phyloP scores from a whole-genome alignment of 1,140 invertebrate genomes.

The Drosophila serrata region DNA sequence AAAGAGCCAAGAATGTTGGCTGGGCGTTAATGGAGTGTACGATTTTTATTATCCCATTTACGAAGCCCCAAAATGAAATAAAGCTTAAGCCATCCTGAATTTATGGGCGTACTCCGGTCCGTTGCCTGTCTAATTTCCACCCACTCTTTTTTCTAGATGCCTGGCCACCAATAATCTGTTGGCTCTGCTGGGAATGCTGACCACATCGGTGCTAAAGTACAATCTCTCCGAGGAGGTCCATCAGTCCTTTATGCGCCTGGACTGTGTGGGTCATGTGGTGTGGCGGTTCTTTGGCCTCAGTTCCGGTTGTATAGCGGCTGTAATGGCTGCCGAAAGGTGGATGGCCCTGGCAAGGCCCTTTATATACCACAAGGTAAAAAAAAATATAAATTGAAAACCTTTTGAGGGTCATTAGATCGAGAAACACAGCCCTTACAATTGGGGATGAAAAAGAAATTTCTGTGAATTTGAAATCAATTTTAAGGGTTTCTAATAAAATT shows the following conservation, averaged over 20 bases:
- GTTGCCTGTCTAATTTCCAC: slow-evolving; percentile 25
- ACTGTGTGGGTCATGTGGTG: slow-evolving; percentile 90
- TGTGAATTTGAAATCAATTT: neutral
- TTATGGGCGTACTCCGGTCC: slow-evolving; percentile 30
- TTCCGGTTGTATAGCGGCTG: slow-evolving; percentile 93
- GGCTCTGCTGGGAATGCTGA: slow-evolving; percentile 90
- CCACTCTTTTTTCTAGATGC: slow-evolving; percentile 85
- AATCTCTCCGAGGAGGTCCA: slow-evolving; percentile 77
- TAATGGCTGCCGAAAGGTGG: slow-evolving; percentile 95
- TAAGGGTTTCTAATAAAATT: too few species aligned
- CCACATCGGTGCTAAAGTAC: slow-evolving; percentile 85
- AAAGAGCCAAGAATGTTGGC: slow-evolving; percentile 8
- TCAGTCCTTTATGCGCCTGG: slow-evolving; percentile 79
- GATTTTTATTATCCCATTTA: slow-evolving; percentile 63
- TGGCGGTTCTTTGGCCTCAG: slow-evolving; percentile 93
- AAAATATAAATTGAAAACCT: neutral
- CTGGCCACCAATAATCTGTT: slow-evolving; percentile 92
- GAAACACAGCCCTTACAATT: neutral
- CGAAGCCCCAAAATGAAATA: slow-evolving; percentile 15
- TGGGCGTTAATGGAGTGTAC: slow-evolving; percentile 43
- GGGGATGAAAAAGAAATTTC: neutral
- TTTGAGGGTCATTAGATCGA: neutral
- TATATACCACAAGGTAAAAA: slow-evolving; percentile 95
- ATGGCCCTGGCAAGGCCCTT: slow-evolving; percentile 94
- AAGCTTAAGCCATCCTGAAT: slow-evolving; percentile 24